Evolutionary conservation across 2,113 vertebrate species (phyloP).

Genomic region (Anolis carolinensis): DNA sequence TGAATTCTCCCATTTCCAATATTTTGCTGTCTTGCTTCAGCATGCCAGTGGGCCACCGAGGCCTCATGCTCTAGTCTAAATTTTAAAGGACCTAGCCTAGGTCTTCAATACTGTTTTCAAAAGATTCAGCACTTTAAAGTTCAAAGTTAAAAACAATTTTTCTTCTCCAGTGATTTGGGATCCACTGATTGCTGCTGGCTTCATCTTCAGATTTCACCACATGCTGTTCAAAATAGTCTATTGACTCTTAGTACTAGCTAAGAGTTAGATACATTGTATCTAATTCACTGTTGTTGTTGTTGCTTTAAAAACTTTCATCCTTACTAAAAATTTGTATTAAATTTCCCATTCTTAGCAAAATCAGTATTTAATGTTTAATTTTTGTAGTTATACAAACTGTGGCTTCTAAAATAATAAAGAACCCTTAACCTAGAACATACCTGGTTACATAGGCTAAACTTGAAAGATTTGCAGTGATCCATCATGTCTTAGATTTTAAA

Average conservation of each 20-base stretch:
- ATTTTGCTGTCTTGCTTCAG: neutral
- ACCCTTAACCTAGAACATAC: neutral
- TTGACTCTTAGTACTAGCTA: neutral
- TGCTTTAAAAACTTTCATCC: no score
- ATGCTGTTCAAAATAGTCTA: neutral
- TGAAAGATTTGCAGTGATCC: constrained; percentile 24
- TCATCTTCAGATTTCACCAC: neutral
- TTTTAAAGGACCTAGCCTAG: no score
- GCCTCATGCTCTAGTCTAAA: no score
- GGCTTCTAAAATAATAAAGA: neutral
- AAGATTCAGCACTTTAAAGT: no score
- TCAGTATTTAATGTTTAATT: neutral
- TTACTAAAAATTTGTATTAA: neutral
- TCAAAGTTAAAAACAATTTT: no score
- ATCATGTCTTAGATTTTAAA: neutral
- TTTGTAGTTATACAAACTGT: neutral
- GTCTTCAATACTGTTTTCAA: no score
- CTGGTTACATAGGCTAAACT: neutral
- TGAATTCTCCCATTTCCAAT: neutral
- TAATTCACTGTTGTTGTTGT: neutral
- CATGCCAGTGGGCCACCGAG: no score
- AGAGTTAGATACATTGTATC: neutral
- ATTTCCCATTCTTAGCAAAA: neutral
- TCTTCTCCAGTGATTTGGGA: no score
- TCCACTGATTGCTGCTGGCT: no score